These are phyloP conservation scores for Pseudorasbora parva DNA, from an alignment of 2,113 vertebrate species.

Conservation along the genomic window DNA sequence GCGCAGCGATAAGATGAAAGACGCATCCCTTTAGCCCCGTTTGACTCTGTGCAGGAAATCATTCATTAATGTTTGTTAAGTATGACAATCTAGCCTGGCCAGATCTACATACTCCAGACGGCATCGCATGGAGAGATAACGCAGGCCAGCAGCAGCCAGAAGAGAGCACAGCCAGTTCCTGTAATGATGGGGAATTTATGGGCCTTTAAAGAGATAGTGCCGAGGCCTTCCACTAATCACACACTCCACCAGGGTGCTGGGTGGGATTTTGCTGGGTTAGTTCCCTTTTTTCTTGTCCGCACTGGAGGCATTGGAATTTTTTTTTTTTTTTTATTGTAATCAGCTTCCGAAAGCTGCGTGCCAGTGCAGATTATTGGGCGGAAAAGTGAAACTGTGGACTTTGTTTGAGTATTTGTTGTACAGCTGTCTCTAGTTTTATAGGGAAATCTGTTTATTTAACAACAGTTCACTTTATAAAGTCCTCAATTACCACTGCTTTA, in stretches of 20 bases:
- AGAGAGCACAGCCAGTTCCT: conserved; percentile 79
- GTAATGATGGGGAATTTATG: conserved; percentile 83
- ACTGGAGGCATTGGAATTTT: conserved; percentile 50
- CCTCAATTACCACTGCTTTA: conserved; percentile 35
- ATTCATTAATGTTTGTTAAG: conserved; percentile 86
- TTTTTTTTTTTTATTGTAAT: conserved; percentile 58
- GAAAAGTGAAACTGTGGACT: conserved; percentile 33
- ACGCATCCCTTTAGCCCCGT: conserved; percentile 82
- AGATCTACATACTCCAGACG: conserved; percentile 81
- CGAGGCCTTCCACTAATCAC: conserved; percentile 75
- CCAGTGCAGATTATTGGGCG: conserved; percentile 35
- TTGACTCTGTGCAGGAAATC: conserved; percentile 83
- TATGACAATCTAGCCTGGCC: conserved; percentile 83
- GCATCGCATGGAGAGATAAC: conserved; percentile 77
- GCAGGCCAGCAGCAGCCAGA: conserved; percentile 73
- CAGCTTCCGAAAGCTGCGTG: conserved; percentile 1
- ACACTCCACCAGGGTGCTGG: conserved; percentile 73
- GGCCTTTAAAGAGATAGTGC: conserved; percentile 81
- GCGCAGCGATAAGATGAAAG: conserved; percentile 80
- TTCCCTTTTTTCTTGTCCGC: conserved; percentile 13
- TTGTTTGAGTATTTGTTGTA: conserved; percentile 12
- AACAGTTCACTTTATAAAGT: conserved; percentile 23
- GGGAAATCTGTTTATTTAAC: conserved; percentile 17
- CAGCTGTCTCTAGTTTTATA: conserved; percentile 16
- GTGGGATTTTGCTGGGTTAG: conserved; percentile 46